Conservation (phyloP, 2,797 vertebrate genomes). For the Girardinus metallicus region DNA sequence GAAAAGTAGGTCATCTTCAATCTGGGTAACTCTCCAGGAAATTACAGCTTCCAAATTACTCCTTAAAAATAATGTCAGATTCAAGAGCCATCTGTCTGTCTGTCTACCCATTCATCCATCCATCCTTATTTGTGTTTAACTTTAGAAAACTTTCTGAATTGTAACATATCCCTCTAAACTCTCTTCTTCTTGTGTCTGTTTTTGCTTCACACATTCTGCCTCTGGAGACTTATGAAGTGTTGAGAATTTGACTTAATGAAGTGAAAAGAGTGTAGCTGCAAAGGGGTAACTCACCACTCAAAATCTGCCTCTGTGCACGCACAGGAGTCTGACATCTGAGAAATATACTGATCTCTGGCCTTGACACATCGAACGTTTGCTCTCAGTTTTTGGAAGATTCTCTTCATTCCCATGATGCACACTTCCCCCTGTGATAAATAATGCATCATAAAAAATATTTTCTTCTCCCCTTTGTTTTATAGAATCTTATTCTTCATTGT, state of each 20-base stretch:
- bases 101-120: background rate
- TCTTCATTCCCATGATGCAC: conserved; percentile 95
- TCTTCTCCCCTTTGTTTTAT: conserved; percentile 24
- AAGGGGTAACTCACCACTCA: conserved; percentile 88
- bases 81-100: background rate
- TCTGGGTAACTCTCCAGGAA: background rate
- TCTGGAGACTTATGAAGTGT: conserved; percentile 60
- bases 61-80: background rate
- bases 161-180: conserved; percentile 36
- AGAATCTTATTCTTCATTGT: conserved; percentile 48
- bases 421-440: conserved; percentile 81
- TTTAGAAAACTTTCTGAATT: conserved; percentile 33
- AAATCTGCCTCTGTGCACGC: conserved; percentile 93
- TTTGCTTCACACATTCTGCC: conserved; percentile 55
- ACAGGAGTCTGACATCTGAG: conserved; percentile 90
- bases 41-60: background rate
- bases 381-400: conserved; percentile 90
- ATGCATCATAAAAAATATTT: conserved; percentile 67
- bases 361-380: conserved; percentile 91
- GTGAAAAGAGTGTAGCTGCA: conserved; percentile 54
- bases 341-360: conserved; percentile 87
- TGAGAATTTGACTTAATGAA: conserved; percentile 66
- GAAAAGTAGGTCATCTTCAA: conserved; percentile 8
- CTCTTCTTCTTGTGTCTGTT: conserved; percentile 32
- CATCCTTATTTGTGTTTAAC: background rate